Conservation (phyloP, 2,113 vertebrate genomes). For the Coptodon rendalli region DNA sequence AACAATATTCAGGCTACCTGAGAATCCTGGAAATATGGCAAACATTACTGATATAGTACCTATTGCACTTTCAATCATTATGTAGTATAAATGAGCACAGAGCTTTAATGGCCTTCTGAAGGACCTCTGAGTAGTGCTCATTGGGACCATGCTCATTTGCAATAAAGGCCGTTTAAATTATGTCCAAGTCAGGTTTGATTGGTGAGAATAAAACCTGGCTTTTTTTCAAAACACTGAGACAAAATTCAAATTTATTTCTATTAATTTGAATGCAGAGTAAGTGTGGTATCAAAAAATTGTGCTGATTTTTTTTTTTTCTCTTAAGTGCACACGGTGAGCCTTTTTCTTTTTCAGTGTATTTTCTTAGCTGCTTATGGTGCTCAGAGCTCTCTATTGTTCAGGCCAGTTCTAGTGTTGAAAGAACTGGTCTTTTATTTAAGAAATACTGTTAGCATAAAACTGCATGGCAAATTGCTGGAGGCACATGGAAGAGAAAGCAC, state of each 20-base stretch:
- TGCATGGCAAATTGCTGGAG: not conserved
- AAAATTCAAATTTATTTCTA: not conserved
- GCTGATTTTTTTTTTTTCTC: not conserved
- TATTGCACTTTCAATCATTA: not conserved
- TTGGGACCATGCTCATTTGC: not conserved
- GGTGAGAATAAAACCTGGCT: not conserved
- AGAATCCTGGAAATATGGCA: not conserved
- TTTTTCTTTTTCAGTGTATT: not conserved
- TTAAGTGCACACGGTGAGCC: not conserved
- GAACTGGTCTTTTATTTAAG: not conserved
- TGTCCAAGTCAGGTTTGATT: not conserved
- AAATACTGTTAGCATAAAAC: not conserved
- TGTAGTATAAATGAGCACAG: not conserved
- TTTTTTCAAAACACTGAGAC: not conserved
- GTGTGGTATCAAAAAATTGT: not conserved
- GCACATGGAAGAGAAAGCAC: not conserved
- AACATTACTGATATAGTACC: not conserved
- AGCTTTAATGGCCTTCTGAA: not conserved
- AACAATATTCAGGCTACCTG: not conserved
- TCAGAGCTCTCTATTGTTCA: not conserved
- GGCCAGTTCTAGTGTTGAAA: not conserved
- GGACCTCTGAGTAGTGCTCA: not conserved
- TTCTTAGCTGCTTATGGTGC: not conserved
- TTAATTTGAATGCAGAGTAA: not conserved
- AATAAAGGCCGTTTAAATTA: not conserved